Evolutionary conservation across 2,113 vertebrate genomes (phyloP).

Genomic region (Phyllostomus discolor): DNA sequence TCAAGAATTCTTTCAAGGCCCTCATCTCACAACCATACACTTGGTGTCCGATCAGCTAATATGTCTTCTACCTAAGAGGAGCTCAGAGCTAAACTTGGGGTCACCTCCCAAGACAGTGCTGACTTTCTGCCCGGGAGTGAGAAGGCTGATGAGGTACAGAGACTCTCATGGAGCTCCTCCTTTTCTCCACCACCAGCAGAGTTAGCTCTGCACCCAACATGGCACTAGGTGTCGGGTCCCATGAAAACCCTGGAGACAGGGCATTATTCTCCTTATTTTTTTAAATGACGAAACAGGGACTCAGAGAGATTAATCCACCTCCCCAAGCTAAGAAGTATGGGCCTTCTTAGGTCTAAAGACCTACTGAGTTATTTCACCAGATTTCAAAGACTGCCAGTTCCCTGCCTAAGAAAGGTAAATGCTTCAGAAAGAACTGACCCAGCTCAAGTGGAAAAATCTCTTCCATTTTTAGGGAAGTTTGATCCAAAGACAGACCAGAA

Average conservation of each 20-base stretch:
- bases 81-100: neutral
- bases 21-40: neutral
- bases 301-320: neutral
- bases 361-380: neutral
- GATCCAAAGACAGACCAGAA: neutral
- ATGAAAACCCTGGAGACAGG: neutral
- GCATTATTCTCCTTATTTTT: neutral
- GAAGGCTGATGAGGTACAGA: neutral
- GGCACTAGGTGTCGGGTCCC: too few relatives aligned
- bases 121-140: neutral
- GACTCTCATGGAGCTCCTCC: fast-evolving
- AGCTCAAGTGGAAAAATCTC: neutral
- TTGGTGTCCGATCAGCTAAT: neutral
- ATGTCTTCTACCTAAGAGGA: neutral
- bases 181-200: neutral
- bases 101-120: neutral
- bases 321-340: neutral
- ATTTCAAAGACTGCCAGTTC: neutral
- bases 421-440: neutral
- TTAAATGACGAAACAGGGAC: neutral
- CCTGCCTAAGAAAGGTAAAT: neutral
- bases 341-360: neutral
- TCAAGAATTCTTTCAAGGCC: neutral
- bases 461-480: neutral
- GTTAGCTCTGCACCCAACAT: neutral